Conservation (phyloP, 2,113 vertebrate species). For the Rhinoptilus africanus region DNA sequence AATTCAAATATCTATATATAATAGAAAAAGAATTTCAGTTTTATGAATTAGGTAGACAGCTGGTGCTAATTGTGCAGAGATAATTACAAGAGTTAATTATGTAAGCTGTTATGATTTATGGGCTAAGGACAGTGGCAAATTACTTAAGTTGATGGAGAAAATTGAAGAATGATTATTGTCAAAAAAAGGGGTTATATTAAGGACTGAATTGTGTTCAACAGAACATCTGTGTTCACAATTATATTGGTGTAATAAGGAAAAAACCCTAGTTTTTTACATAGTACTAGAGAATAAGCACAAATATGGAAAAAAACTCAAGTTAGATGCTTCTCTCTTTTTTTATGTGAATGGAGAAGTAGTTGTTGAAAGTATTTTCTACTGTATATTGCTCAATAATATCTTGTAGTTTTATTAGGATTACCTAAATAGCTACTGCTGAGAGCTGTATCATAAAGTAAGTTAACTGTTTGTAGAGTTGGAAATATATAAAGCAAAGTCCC, state of each 20-base stretch:
- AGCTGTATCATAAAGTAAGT: not conserved
- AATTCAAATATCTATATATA: not conserved
- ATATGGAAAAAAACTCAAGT: not conserved
- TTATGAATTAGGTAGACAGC: slow-evolving; percentile 12
- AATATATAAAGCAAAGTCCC: not conserved
- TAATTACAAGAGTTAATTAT: slow-evolving; percentile 27
- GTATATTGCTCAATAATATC: not conserved
- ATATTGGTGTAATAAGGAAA: not conserved
- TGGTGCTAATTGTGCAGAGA: not conserved
- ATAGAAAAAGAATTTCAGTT: not conserved
- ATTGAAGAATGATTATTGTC: not conserved
- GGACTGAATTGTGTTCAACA: not conserved
- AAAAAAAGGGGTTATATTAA: not conserved
- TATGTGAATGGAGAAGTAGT: not conserved
- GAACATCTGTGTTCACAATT: not conserved
- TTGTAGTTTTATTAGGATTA: not conserved
- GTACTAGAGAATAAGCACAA: not conserved
- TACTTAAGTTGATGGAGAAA: not conserved
- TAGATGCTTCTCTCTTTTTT: not conserved
- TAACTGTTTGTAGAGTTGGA: not conserved
- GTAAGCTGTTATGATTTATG: slow-evolving; percentile 25
- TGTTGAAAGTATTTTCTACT: not conserved
- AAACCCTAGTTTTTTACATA: accelerated
- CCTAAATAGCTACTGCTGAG: not conserved
- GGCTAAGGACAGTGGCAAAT: not conserved